Evolutionary conservation across 2,113 vertebrate species (phyloP), one percentile per base, ranked within the genome.

Genomic region (Scomber scombrus): DNA sequence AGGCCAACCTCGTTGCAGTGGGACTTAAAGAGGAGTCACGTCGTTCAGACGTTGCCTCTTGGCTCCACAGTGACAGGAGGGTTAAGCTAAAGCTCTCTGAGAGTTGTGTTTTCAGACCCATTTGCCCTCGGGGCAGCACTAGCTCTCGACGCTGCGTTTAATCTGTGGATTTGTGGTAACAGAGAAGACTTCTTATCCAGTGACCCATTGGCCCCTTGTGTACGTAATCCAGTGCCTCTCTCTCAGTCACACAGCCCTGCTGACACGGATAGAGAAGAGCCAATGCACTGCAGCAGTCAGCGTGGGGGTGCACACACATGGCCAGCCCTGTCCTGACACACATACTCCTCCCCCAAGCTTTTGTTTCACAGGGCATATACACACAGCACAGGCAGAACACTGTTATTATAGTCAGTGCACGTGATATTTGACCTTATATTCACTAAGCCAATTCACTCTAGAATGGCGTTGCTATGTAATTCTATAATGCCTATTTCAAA

Each of bases 141-240:
- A 40, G 90, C 84, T 89, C 89, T 92, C 90, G 71, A 91, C 85
- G 74, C 86, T 88, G 75, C 72, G 78, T 91, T 93, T 94, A 95
- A 95, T 95, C 94, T 94, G 92, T 84, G 89, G 93, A 95, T 95
- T 93, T 94, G 88, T 81, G 89, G 94, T 95, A 94, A 95, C 84
- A 92, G 95, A 94, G 91, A 95, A 94, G 90, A 94, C 93, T 92
- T 94, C 92, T 94, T 94, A 95, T 94, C 92, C 86, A 75, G 60
- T 91, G 92, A 92, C 91, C 91, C 89, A 84, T 86, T 94, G 92
- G 85, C 91, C 89, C 80, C 47, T 54, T 84, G 69, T 89, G 85
- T 82, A 80, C 76, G 66, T 93, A 93, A 94, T 94, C 93, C 90
- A 85, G 80, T 82, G 85, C 75, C 78, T 83, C 89, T 88, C 81